Evolutionary conservation across 2,888 invertebrate species (phyloP).

Genomic region (Neocrepidodera transversa): DNA sequence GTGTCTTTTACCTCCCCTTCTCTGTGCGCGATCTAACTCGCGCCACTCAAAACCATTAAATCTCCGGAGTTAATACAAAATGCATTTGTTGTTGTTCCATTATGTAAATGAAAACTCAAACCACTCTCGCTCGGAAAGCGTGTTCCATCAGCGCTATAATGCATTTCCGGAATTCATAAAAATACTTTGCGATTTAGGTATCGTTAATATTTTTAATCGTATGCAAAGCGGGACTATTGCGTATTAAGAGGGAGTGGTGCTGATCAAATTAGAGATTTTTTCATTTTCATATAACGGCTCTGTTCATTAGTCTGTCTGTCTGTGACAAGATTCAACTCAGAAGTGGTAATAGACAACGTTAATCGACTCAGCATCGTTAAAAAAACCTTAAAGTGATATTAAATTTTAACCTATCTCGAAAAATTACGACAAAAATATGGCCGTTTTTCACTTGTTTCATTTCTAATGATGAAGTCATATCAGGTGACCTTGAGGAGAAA

Average conservation of each 20-base stretch:
- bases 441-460: too few relatives aligned
- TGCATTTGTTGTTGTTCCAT: slow-evolving; percentile 64
- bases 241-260: neutral
- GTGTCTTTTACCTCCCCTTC: slow-evolving; percentile 20
- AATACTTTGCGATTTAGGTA: slow-evolving; percentile 40
- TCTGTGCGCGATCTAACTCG: slow-evolving; percentile 32
- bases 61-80: slow-evolving; percentile 63
- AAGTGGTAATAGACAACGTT: too few relatives aligned
- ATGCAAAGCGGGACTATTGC: slow-evolving; percentile 1
- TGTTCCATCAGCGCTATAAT: slow-evolving; percentile 57
- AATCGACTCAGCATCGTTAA: too few relatives aligned
- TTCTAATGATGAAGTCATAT: too few relatives aligned
- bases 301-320: neutral
- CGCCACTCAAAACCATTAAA: slow-evolving; percentile 59
- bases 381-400: neutral
- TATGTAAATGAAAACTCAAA: slow-evolving; percentile 62
- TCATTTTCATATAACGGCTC: neutral
- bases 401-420: neutral
- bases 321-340: too few relatives aligned
- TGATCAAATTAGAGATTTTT: neutral
- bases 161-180: slow-evolving; percentile 56
- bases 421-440: too few relatives aligned
- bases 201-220: slow-evolving; percentile 34
- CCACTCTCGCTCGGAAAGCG: slow-evolving; percentile 52
- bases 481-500: too few relatives aligned